phyloP scores from a whole-genome alignment of 2,113 vertebrate genomes.

The Excalfactoria chinensis region DNA sequence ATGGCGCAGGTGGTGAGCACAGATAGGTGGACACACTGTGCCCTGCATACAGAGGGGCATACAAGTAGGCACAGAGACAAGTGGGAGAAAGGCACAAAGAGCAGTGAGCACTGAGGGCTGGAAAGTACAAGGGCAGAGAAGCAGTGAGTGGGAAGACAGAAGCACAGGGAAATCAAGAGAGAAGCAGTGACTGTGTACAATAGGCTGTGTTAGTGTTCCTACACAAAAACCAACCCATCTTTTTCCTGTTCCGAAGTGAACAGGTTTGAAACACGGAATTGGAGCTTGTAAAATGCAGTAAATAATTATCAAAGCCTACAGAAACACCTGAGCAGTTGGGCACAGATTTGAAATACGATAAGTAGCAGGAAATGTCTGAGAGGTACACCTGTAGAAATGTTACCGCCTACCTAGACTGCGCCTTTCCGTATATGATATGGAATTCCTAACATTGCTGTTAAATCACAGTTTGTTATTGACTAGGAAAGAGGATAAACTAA shows the following conservation, averaged over 20 bases:
- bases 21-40: not conserved
- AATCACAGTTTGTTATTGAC: not conserved
- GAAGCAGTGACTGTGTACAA: not conserved
- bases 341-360: not conserved
- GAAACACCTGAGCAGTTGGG: accelerated
- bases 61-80: not conserved
- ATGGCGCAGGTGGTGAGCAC: not conserved
- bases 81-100: constrained; percentile 23
- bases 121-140: not conserved
- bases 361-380: not conserved
- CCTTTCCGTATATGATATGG: not conserved
- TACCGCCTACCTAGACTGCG: not conserved
- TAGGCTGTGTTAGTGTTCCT: not conserved
- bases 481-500: not conserved
- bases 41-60: not conserved
- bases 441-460: not conserved
- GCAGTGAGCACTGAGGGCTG: not conserved
- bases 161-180: not conserved
- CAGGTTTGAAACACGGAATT: not conserved
- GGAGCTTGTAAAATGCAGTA: not conserved
- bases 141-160: not conserved
- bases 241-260: not conserved
- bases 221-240: not conserved
- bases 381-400: not conserved
- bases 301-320: not conserved